phyloP scores from a whole-genome alignment of 2,888 invertebrate species.

The Drosophila tanythrix region DNA sequence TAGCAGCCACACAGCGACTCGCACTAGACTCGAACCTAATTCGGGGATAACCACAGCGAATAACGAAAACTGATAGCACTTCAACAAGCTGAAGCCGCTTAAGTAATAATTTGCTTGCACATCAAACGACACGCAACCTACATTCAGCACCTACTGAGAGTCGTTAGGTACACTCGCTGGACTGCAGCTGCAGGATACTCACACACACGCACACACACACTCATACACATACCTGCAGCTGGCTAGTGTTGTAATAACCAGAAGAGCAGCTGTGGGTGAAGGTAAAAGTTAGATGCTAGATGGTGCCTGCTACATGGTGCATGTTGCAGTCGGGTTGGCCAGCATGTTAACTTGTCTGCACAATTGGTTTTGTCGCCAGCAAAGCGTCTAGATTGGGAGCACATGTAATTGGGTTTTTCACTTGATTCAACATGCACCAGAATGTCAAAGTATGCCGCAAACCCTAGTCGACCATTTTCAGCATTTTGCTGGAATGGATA shows the following conservation, averaged over 20 bases:
- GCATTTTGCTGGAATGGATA: constrained; percentile 5
- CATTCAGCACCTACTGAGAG: constrained; percentile 20
- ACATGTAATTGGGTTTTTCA: constrained; percentile 78
- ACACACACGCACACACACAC: constrained; percentile 7
- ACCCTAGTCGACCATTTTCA: constrained; percentile 42
- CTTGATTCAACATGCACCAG: constrained; percentile 74
- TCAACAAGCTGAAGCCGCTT: constrained; percentile 74
- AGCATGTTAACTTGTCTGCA: constrained; percentile 66
- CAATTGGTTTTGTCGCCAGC: constrained; percentile 60
- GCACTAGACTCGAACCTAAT: constrained; percentile 21
- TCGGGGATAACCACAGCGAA: constrained; percentile 15
- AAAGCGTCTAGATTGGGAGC: constrained; percentile 55
- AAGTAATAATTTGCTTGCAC: constrained; percentile 75
- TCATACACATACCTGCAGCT: constrained; percentile 24
- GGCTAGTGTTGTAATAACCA: constrained; percentile 61
- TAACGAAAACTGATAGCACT: constrained; percentile 36
- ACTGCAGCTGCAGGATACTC: constrained; percentile 43
- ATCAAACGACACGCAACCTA: constrained; percentile 44
- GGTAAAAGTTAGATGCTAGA: constrained; percentile 11
- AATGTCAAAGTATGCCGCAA: constrained; percentile 70
- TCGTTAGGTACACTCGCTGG: constrained; percentile 39
- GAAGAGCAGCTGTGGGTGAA: constrained; percentile 27
- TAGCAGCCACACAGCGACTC: constrained; percentile 7
- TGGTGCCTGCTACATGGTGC: constrained; percentile 9
- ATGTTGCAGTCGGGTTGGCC: constrained; percentile 50